Conservation (phyloP, 2,888 invertebrate genomes). For the Diadegma fenestrale region DNA sequence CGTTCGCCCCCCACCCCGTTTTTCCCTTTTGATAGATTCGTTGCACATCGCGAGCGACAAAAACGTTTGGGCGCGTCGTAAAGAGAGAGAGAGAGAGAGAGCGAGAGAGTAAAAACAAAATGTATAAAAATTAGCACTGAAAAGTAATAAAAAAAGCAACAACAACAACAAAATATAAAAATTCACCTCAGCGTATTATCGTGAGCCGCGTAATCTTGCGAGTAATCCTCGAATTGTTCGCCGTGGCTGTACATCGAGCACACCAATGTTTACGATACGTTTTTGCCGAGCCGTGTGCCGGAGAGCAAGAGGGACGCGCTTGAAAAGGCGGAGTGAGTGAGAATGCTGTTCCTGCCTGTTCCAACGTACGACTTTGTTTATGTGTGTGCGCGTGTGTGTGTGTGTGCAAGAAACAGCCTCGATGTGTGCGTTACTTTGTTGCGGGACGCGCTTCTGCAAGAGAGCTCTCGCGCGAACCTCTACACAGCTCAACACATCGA, state of each 20-base stretch:
- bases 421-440: slow-evolving; percentile 43
- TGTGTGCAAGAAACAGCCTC: neutral
- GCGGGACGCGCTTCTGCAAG: slow-evolving; percentile 40
- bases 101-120: slow-evolving; percentile 19
- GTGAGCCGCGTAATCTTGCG: slow-evolving; percentile 62
- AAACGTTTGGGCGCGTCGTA: neutral
- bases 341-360: neutral
- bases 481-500: slow-evolving; percentile 10
- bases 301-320: slow-evolving; percentile 54
- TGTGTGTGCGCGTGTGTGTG: neutral
- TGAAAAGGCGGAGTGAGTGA: slow-evolving; percentile 32
- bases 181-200: slow-evolving; percentile 63
- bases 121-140: neutral
- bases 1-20: slow-evolving; percentile 7
- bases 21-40: slow-evolving; percentile 1
- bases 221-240: slow-evolving; percentile 61
- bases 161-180: slow-evolving; percentile 24
- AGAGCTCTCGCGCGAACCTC: slow-evolving; percentile 24
- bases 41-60: neutral
- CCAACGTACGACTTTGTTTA: neutral
- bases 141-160: neutral
- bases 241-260: slow-evolving; percentile 66
- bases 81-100: too few species aligned
- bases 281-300: slow-evolving; percentile 48
- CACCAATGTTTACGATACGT: slow-evolving; percentile 64